Conservation (phyloP, 2,113 vertebrate species). For the Poeciliopsis prolifica region DNA sequence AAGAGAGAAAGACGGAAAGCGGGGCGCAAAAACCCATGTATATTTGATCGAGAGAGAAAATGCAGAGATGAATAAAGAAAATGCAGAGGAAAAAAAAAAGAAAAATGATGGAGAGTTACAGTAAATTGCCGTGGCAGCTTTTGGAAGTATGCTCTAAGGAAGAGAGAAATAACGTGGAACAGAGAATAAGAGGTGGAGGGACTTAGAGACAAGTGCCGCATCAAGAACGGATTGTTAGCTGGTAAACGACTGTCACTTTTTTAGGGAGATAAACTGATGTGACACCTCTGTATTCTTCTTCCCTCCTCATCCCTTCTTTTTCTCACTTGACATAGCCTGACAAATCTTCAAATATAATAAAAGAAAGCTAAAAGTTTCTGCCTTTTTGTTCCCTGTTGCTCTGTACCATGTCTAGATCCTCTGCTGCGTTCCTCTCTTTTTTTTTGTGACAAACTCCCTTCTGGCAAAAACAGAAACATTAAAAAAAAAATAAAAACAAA, state of each 20-base stretch:
- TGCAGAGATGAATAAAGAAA: constrained; percentile 59
- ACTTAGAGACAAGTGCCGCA: constrained; percentile 48
- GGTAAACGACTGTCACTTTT: constrained; percentile 74
- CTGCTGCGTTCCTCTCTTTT: constrained; percentile 13
- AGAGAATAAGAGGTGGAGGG: constrained; percentile 52
- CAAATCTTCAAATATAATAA: constrained; percentile 59
- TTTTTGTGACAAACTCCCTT: constrained; percentile 60
- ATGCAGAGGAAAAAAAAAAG: constrained; percentile 47
- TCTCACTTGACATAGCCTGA: constrained; percentile 60
- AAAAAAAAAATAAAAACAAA: constrained; percentile 45
- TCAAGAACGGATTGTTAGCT: constrained; percentile 66
- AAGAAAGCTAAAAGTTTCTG: constrained; percentile 42
- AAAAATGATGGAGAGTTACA: constrained; percentile 66
- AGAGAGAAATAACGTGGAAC: constrained; percentile 38
- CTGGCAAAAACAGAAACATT: constrained; percentile 37
- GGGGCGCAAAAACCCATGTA: constrained; percentile 32
- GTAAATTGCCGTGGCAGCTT: constrained; percentile 68
- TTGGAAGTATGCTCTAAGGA: constrained; percentile 55
- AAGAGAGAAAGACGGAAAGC: constrained; percentile 8
- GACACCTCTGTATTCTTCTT: constrained; percentile 64
- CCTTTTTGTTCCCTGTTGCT: constrained; percentile 37
- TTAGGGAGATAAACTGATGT: constrained; percentile 68
- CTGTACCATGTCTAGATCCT: constrained; percentile 34
- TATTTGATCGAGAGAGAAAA: constrained; percentile 68
- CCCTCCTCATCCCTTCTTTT: constrained; percentile 56